These are phyloP conservation scores for Poecilus cupreus DNA, from an alignment of 2,888 invertebrate species.

Conservation along the genomic window DNA sequence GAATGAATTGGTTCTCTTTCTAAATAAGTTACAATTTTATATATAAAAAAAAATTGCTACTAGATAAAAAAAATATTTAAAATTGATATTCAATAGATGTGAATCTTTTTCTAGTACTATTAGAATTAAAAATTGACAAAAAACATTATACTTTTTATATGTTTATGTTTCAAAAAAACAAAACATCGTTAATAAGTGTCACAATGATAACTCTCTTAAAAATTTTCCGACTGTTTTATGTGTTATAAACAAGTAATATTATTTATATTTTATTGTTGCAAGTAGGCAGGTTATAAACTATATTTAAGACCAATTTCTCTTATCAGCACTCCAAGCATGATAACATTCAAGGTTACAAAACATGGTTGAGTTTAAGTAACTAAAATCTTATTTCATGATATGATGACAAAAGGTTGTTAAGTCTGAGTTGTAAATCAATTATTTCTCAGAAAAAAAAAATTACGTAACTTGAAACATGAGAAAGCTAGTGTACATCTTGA, in stretches of 20 bases:
- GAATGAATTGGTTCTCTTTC: too few species aligned
- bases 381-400: not conserved
- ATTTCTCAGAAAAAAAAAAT: conserved; percentile 14
- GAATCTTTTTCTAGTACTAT: too few species aligned
- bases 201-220: too few species aligned
- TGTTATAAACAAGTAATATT: not conserved
- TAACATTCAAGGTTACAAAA: not conserved
- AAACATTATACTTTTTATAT: too few species aligned
- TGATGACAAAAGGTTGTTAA: not conserved
- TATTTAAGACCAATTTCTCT: not conserved
- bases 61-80: too few species aligned
- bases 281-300: not conserved
- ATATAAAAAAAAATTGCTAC: too few species aligned
- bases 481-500: conserved; percentile 14
- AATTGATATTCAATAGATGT: too few species aligned
- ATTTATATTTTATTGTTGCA: not conserved
- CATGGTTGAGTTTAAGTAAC: not conserved
- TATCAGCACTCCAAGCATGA: not conserved
- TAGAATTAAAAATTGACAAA: too few species aligned
- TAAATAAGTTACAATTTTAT: too few species aligned
- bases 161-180: too few species aligned
- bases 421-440: conserved; percentile 16
- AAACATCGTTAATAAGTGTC: too few species aligned
- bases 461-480: not conserved
- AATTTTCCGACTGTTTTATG: too few species aligned